Evolutionary conservation across 2,113 vertebrate species (phyloP), one percentile per base, ranked within the genome.

Genomic region (Protobothrops flavoviridis): DNA sequence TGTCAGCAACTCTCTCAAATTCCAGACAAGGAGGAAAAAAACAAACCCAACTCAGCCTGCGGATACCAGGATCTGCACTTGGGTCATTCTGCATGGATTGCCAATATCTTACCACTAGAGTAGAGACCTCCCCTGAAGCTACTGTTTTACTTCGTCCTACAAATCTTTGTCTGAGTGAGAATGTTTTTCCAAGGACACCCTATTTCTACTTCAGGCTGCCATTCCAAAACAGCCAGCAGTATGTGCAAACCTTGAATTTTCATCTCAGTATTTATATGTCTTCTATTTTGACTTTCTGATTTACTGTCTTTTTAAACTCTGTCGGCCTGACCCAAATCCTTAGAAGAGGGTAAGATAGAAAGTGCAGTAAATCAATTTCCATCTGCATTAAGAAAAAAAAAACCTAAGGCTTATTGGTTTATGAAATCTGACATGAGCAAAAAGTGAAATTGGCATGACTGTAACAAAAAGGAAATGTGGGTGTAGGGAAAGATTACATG

Each of bases 371-470:
- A 43, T 64, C 61, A 74, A 59, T 48, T 53, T 91, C 52, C 48
- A 91, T 39, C 59, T 23, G 48, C 3, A 91, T 91, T 93, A 48
- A 59, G 50, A 43, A 9, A 39, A 33, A 81, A 74, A 39, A 43
- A 81, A 74, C 26, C 24, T 26, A 86, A 90, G 20, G 43, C 29
- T 86, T 57, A n/a, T 52, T 61, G 55, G 89, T 86, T 93, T 87
- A 90, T 64, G 50, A 64, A 90, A 92, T 87, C 88, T 92, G 89
- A 69, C 91, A 48, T 56, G 74, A 90, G 89, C 88, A 90, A 74
- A 56, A 26, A 55, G 48, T 48, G 55, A 92, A 87, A 5, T 57
- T 74, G 90, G 85, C 59, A 87, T 87, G 57, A 29, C 45, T 50
- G 29, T 52, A 90, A 90, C 64, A 29, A 52, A 53, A 52, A 43